Evolutionary conservation across 2,113 vertebrate species (phyloP).

Genomic region (Ardeotis arabs): DNA sequence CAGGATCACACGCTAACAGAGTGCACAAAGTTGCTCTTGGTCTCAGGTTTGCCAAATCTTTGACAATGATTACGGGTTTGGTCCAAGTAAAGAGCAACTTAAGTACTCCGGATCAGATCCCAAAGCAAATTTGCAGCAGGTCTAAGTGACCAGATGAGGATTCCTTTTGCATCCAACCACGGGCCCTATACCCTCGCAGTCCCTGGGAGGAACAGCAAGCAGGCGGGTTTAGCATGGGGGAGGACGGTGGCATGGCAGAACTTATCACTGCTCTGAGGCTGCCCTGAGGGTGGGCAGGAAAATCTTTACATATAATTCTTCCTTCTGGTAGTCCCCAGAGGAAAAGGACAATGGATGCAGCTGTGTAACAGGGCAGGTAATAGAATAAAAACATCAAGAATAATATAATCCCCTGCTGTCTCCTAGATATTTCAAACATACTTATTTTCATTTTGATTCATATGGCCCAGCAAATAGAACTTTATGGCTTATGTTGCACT

Average conservation of each 20-base stretch:
- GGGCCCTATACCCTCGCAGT: neutral
- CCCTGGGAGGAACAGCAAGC: neutral
- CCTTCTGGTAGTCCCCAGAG: neutral
- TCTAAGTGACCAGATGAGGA: neutral
- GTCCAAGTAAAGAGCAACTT: no score
- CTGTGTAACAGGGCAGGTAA: neutral
- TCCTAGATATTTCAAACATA: neutral
- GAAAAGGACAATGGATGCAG: neutral
- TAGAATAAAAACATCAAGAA: neutral
- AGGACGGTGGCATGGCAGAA: neutral
- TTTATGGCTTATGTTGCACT: neutral
- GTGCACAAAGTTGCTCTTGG: accelerated
- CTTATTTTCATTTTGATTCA: neutral
- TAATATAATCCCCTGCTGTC: neutral
- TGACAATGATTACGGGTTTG: neutral
- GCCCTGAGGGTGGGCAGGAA: neutral
- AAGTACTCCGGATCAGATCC: neutral
- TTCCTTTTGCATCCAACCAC: neutral
- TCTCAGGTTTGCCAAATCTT: neutral
- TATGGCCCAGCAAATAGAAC: neutral
- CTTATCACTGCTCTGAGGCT: neutral
- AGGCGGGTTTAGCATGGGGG: neutral
- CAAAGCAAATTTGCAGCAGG: neutral
- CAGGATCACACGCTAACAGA: accelerated
- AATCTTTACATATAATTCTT: neutral